These are phyloP conservation scores for Zaprionus taronus DNA, from an alignment of 1,140 invertebrate species.

Conservation along the genomic window DNA sequence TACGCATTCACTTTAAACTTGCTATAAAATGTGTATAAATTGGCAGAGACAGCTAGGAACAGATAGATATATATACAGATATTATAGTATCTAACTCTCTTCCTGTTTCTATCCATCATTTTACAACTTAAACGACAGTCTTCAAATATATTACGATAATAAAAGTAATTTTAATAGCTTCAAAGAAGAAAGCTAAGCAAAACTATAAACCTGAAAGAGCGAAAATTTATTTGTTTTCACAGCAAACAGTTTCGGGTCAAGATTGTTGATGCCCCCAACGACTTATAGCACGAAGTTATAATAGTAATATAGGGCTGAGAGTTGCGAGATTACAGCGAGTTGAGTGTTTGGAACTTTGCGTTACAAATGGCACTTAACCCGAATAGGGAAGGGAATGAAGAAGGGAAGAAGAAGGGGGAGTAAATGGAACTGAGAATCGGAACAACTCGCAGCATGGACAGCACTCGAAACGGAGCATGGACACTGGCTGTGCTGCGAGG, in stretches of 20 bases:
- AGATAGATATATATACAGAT: too few relatives aligned
- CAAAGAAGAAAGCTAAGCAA: neutral
- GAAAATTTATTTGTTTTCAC: neutral
- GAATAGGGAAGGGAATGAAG: conserved; percentile 14
- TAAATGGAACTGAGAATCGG: neutral
- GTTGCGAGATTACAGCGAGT: conserved; percentile 23
- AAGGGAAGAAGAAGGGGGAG: neutral
- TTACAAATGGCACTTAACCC: conserved; percentile 54
- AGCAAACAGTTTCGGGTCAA: neutral
- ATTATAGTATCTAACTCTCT: too few relatives aligned
- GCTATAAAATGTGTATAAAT: neutral
- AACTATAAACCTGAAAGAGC: neutral
- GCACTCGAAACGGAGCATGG: conserved; percentile 24
- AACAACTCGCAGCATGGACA: conserved; percentile 40
- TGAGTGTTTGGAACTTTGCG: conserved; percentile 37
- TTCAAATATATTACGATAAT: neutral
- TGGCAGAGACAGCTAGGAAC: too few relatives aligned
- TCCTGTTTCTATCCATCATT: neutral
- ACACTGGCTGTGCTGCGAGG: conserved; percentile 3
- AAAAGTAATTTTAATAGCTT: neutral
- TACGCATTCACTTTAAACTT: neutral
- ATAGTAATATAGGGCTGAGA: conserved; percentile 18
- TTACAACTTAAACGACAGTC: neutral
- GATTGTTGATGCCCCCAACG: conserved; percentile 4
- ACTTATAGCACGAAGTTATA: conserved; percentile 26